Evolutionary conservation across 2,888 invertebrate species (phyloP), one percentile per base, ranked within the genome.

Genomic region (Apoda limacodes): DNA sequence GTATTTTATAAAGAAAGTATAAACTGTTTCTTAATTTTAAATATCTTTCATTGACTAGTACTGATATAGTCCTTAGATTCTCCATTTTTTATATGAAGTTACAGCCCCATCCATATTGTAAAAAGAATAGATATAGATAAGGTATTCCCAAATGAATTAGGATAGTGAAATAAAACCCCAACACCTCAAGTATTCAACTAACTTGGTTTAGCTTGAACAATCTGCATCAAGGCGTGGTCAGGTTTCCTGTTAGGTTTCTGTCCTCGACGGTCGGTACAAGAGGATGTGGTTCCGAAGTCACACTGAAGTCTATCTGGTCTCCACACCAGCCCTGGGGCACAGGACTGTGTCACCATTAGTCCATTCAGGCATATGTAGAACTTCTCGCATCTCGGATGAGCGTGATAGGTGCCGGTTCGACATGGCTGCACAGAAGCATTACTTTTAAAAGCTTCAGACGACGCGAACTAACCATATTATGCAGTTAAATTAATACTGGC

Each of bases 301-400:
- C 93, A 93, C 48, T 87, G 87, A 9, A 83, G 81, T 4, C 74
- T 70, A 4, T 86, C 78, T 5, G 82, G 75, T 45, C 87, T 86
- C 87, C 92, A 93, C 37, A 88, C 86, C 2, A 93, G 78, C 1
- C 91, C 89, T 1, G 89, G 87, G 0, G 90, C 90, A 52, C 93
- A 93, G 32, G 83, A 83, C 49, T 88, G 89, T 0, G 85, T 66
- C 2, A 90, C 81, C 28, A 89, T 65, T n/a, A 83, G 65, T 1
- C 86, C 87, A 59, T 92, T 90, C 6, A 90, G 88, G 55, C 93
- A 93, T 11, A 93, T 85, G 50, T 87, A 87, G 63, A 90, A 93
- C 48, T 84, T 85, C 31, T 85, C 85, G 50, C 93, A 93, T 28
- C 85, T 82, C 1, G 87, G 84, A 49, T 89, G 89, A 0, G 88